Conservation (phyloP, 2,113 vertebrate genomes). For the Probosciger aterrimus region DNA sequence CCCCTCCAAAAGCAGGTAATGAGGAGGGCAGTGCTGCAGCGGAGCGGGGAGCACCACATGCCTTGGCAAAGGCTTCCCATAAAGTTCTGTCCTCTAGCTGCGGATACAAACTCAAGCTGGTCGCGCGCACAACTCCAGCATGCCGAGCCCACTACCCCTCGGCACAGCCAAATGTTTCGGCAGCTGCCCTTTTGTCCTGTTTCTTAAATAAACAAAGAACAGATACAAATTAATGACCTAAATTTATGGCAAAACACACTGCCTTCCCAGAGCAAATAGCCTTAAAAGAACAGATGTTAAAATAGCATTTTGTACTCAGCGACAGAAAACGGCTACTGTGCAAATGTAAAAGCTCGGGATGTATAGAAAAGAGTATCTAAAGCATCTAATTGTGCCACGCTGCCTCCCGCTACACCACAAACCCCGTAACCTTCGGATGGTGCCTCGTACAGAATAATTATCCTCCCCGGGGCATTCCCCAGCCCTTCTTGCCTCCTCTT, state of each 20-base stretch:
- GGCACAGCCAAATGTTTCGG: constrained; percentile 98
- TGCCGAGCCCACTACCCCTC: constrained; percentile 92
- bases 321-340: constrained; percentile 62
- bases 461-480: neutral
- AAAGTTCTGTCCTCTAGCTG: constrained; percentile 85
- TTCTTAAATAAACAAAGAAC: constrained; percentile 99
- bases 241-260: constrained; percentile 91
- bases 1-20: constrained; percentile 38
- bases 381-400: constrained; percentile 34
- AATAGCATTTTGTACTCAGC: constrained; percentile 76
- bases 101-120: constrained; percentile 92
- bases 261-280: constrained; percentile 81
- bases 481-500: neutral
- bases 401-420: neutral
- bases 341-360: constrained; percentile 46
- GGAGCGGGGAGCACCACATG: constrained; percentile 46
- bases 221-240: constrained; percentile 99
- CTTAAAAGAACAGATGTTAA: constrained; percentile 93
- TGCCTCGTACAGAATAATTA: constrained; percentile 42
- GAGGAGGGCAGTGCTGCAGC: constrained; percentile 57
- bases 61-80: constrained; percentile 84
- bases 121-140: constrained; percentile 81
- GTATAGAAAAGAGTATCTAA: constrained; percentile 66
- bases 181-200: constrained; percentile 99
- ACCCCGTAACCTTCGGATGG: constrained; percentile 35